Percentiles rank a stretch among this genome's conserved stretches.
These are phyloP conservation scores for Lucinisca nassula DNA, from an alignment of 2,888 invertebrate genomes.

Conservation along the genomic window DNA sequence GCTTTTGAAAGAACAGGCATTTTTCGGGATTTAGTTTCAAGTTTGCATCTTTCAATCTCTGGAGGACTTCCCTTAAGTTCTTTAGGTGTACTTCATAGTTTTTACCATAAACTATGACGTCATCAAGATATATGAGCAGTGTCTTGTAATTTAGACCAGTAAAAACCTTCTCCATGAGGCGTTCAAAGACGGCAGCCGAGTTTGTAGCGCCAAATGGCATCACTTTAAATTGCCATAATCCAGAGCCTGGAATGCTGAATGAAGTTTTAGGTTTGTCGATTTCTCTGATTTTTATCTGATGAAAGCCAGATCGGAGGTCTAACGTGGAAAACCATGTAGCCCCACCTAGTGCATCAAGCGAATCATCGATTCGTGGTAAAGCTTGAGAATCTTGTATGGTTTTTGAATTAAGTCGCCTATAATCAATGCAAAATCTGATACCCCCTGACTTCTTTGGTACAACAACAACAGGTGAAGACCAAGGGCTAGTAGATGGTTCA, in stretches of 20 bases:
- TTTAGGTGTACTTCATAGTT: slow-evolving; percentile 56
- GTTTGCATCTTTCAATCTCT: slow-evolving; percentile 41
- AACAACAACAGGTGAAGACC: slow-evolving; percentile 51
- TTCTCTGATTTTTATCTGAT: slow-evolving; percentile 45
- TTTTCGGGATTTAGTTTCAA: slow-evolving; percentile 61
- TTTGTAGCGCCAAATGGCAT: slow-evolving; percentile 52
- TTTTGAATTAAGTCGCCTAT: too few species aligned
- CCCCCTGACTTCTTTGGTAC: slow-evolving; percentile 43
- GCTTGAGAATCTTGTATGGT: slow-evolving; percentile 46
- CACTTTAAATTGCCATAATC: slow-evolving; percentile 37
- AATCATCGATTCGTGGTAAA: slow-evolving; percentile 59
- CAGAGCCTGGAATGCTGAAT: slow-evolving; percentile 44
- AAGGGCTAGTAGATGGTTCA: too few species aligned
- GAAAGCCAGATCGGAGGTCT: slow-evolving; percentile 45
- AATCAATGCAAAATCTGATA: slow-evolving; percentile 12
- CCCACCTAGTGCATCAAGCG: slow-evolving; percentile 34
- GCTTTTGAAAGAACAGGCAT: slow-evolving; percentile 45
- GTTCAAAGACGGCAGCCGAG: slow-evolving; percentile 35
- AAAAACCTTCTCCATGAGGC: slow-evolving; percentile 25
- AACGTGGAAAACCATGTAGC: slow-evolving; percentile 48
- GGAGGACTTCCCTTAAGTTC: slow-evolving; percentile 50
- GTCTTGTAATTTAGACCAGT: slow-evolving; percentile 63
- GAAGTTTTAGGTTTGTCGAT: slow-evolving; percentile 45
- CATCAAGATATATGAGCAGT: slow-evolving; percentile 68
- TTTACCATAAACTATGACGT: slow-evolving; percentile 56